phyloP scores from a whole-genome alignment of 2,797 vertebrate species.

The Eulemur mongoz region DNA sequence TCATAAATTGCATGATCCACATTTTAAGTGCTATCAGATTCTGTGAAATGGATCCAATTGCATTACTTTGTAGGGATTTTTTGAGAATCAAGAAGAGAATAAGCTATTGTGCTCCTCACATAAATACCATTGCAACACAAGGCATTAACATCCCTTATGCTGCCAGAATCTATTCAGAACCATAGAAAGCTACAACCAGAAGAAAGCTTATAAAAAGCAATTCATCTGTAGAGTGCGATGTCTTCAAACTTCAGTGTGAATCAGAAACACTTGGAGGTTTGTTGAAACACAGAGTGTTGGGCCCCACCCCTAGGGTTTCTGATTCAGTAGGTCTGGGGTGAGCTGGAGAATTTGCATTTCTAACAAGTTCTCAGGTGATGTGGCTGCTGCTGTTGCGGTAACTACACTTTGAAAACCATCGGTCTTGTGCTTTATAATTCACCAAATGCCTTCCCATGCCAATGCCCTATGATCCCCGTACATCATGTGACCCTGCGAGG shows the following conservation, averaged over 20 bases:
- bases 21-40: not conserved
- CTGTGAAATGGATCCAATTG: not conserved
- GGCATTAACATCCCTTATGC: not conserved
- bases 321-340: not conserved
- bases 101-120: not conserved
- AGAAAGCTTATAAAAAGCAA: constrained; percentile 30
- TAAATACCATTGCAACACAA: not conserved
- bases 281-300: not conserved
- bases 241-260: not conserved
- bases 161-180: not conserved
- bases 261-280: not conserved
- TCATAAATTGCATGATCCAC: not conserved
- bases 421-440: not conserved
- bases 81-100: constrained; percentile 4
- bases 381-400: not conserved
- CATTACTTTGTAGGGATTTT: not conserved
- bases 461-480: not conserved
- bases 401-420: not conserved
- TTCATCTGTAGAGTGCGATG: not conserved
- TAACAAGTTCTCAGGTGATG: not conserved
- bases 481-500: not conserved
- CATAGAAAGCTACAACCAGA: not conserved
- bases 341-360: not conserved
- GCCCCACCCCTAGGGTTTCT: not conserved
- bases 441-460: not conserved